A percentile compares a stretch with the other conserved stretches of the same genome.
These are phyloP conservation scores for Syngnathus acus DNA, from an alignment of 2,797 vertebrate species.

Conservation along the genomic window DNA sequence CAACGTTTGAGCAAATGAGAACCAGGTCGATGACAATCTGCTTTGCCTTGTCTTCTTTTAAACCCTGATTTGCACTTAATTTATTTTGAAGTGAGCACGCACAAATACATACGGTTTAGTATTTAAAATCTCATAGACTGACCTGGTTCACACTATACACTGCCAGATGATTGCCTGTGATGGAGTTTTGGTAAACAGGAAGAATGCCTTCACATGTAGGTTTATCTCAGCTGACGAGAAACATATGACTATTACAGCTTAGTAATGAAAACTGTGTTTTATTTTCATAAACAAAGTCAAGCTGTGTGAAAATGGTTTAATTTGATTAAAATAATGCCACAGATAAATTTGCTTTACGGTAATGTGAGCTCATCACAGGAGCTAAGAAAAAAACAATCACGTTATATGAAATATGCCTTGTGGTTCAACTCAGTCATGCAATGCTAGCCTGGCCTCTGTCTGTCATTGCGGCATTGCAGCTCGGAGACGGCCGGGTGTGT, in stretches of 20 bases:
- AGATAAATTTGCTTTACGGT: constrained; percentile 1
- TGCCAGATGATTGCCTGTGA: background rate
- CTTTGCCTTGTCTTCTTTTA: constrained; percentile 4
- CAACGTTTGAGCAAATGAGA: constrained; percentile 25
- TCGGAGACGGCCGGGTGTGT: constrained; percentile 18
- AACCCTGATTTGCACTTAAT: constrained; percentile 18
- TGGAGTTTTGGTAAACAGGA: constrained; percentile 10
- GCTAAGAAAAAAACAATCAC: background rate
- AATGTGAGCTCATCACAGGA: constrained; percentile 14
- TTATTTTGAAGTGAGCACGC: constrained; percentile 24
- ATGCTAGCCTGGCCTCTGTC: constrained; percentile 11
- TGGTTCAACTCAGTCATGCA: constrained; percentile 15
- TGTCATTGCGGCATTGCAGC: constrained; percentile 22
- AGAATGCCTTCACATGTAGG: constrained; percentile 31
- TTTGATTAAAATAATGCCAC: constrained; percentile 20
- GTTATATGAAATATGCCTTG: constrained; percentile 6
- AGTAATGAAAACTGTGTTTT: constrained; percentile 7
- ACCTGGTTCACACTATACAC: constrained; percentile 8
- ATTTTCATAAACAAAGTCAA: constrained; percentile 5
- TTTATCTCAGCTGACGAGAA: constrained; percentile 45
- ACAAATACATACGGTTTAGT: constrained; percentile 33
- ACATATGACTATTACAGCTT: constrained; percentile 35
- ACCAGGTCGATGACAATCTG: constrained; percentile 29
- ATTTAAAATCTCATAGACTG: constrained; percentile 18
- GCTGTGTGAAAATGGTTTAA: constrained; percentile 13